These are phyloP conservation scores for Periophthalmodon schlosseri DNA, from an alignment of 2,113 vertebrate genomes.

Conservation along the genomic window DNA sequence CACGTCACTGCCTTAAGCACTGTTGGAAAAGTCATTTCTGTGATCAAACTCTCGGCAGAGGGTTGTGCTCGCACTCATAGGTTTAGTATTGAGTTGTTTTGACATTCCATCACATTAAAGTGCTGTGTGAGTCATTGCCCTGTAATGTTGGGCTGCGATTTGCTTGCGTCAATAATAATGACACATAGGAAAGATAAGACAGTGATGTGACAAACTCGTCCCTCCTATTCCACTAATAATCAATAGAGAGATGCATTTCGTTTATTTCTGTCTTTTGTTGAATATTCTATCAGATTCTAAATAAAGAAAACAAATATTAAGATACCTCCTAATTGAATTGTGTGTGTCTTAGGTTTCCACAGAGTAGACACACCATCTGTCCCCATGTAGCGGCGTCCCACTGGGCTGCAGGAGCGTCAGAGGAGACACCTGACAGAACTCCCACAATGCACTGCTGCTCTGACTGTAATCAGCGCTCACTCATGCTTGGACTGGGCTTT, in stretches of 20 bases:
- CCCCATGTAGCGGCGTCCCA: constrained; percentile 12
- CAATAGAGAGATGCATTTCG: neutral
- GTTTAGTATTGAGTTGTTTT: neutral
- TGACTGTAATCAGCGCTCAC: constrained; percentile 26
- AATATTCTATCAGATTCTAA: neutral
- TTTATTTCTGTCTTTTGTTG: neutral
- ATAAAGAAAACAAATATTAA: constrained; percentile 11
- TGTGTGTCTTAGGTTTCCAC: constrained; percentile 3
- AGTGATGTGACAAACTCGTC: neutral
- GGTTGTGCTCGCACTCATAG: neutral
- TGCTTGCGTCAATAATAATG: constrained; percentile 8
- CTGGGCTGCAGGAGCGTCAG: constrained; percentile 29
- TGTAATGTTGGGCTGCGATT: neutral
- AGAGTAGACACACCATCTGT: constrained; percentile 38
- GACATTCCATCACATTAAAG: neutral
- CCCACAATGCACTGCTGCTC: constrained; percentile 30
- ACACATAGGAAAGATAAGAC: constrained; percentile 4
- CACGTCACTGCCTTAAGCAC: too few relatives aligned
- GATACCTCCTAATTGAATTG: constrained; percentile 22
- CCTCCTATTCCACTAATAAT: neutral
- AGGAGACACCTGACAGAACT: constrained; percentile 44
- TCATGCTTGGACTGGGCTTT: neutral
- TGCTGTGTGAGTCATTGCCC: constrained; percentile 10
- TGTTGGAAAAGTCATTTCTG: neutral
- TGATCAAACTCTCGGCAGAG: neutral